Percentiles rank a stretch among this genome's conserved stretches.
Conservation (phyloP, 2,888 invertebrate genomes). For the Drosophila greeni region DNA sequence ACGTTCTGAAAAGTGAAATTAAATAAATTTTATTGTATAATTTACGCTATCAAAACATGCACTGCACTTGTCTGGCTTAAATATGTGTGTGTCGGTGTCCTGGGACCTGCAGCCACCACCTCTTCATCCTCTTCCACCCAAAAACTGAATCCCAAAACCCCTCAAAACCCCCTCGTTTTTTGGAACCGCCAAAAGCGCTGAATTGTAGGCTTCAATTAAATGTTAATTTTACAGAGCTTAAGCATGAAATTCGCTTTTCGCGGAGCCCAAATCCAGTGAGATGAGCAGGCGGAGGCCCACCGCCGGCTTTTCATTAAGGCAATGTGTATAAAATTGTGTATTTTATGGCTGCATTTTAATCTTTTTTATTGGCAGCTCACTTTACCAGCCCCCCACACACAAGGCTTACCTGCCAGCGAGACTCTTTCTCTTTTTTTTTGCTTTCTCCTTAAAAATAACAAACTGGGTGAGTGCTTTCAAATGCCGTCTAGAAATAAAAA, state of each 20-base stretch:
- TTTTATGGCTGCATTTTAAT: constrained; percentile 64
- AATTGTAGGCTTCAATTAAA: constrained; percentile 70
- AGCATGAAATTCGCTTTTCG: constrained; percentile 65
- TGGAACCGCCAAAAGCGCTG: constrained; percentile 25
- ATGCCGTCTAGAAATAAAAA: constrained; percentile 13
- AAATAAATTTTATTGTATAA: constrained; percentile 74
- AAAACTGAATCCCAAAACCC: neutral
- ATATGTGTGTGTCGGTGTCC: constrained; percentile 6
- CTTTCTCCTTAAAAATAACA: constrained; percentile 14
- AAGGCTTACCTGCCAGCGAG: constrained; percentile 22
- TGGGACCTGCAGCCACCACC: constrained; percentile 25
- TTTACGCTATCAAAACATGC: constrained; percentile 74
- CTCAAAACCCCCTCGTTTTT: neutral
- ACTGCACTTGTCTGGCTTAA: constrained; percentile 29
- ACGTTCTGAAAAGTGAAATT: constrained; percentile 69
- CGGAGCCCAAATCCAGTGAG: constrained; percentile 19
- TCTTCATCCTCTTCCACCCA: neutral
- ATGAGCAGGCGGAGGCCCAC: constrained; percentile 14
- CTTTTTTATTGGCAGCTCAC: constrained; percentile 52
- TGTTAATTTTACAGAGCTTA: constrained; percentile 75
- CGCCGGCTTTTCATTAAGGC: constrained; percentile 61
- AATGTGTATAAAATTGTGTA: constrained; percentile 58
- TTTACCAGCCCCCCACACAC: constrained; percentile 17
- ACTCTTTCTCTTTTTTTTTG: neutral
- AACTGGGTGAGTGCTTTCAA: constrained; percentile 15